Evolutionary conservation across 2,113 vertebrate genomes (phyloP).

Genomic region (Onychostoma macrolepis): DNA sequence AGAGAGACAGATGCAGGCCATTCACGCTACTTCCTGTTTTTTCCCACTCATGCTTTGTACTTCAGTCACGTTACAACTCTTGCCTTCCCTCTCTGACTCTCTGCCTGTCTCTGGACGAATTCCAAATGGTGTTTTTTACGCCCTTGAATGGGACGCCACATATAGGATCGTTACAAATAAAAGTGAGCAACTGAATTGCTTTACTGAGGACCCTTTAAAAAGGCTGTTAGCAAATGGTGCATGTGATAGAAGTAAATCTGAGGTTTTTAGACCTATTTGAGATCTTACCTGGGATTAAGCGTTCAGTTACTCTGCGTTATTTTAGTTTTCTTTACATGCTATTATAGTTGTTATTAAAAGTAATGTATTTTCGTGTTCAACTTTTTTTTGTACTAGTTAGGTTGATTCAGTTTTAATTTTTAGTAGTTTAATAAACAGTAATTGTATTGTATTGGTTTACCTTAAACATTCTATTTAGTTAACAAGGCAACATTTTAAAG

Average conservation of each 20-base stretch:
- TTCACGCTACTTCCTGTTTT: background rate
- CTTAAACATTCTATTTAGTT: background rate
- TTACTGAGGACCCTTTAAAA: background rate
- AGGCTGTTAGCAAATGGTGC: background rate
- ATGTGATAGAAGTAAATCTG: background rate
- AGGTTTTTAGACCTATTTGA: background rate
- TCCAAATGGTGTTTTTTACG: background rate
- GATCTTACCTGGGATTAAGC: background rate
- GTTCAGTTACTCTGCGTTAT: no score
- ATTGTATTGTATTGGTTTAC: background rate
- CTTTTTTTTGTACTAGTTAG: no score
- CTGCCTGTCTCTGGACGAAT: background rate
- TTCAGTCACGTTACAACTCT: conserved; percentile 41
- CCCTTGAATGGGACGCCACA: background rate
- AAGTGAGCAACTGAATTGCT: background rate
- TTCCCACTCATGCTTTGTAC: conserved; percentile 25
- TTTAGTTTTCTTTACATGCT: no score
- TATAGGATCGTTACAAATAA: background rate
- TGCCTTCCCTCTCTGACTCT: conserved; percentile 15
- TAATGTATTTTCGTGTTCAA: no score
- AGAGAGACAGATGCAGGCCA: background rate
- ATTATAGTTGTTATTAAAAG: no score
- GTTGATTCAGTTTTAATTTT: no score
- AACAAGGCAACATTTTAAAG: no score
- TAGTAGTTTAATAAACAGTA: background rate